These are phyloP conservation scores for Phylloscopus whistleri DNA, from an alignment of 2,113 vertebrate species.

Conservation along the genomic window DNA sequence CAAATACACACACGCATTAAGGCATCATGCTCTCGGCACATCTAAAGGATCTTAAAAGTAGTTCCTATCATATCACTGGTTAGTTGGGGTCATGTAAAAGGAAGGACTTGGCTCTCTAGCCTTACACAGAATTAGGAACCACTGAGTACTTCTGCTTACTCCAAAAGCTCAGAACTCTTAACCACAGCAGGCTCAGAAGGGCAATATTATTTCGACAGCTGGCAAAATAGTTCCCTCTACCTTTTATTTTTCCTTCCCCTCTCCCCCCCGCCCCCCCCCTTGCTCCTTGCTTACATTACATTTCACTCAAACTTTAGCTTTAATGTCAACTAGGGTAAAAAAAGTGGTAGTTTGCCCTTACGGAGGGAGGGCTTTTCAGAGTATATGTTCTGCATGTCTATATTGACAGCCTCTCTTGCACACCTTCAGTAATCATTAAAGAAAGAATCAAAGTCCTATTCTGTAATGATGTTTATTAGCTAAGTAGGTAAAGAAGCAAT, in stretches of 20 bases:
- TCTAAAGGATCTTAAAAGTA: neutral
- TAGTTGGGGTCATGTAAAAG: neutral
- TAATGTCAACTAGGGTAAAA: neutral
- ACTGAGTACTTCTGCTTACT: neutral
- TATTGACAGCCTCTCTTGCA: neutral
- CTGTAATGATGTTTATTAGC: neutral
- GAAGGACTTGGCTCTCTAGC: neutral
- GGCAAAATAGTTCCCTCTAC: neutral
- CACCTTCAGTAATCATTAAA: neutral
- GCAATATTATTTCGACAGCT: neutral
- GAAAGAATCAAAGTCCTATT: neutral
- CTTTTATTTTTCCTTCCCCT: neutral
- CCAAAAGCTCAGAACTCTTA: neutral
- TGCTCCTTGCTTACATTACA: neutral
- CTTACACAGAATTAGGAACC: neutral
- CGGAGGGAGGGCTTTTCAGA: neutral
- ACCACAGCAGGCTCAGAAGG: neutral
- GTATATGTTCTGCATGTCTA: neutral
- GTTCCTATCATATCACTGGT: neutral
- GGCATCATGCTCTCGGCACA: neutral
- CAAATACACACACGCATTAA: rapidly evolving
- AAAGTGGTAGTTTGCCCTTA: neutral
- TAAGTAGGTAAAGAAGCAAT: neutral
- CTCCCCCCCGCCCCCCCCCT: too few species aligned
- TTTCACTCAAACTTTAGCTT: neutral